Percentiles rank a stretch among this genome's conserved stretches.
Conservation (phyloP, 2,888 invertebrate species). For the Eremobia ochroleuca region DNA sequence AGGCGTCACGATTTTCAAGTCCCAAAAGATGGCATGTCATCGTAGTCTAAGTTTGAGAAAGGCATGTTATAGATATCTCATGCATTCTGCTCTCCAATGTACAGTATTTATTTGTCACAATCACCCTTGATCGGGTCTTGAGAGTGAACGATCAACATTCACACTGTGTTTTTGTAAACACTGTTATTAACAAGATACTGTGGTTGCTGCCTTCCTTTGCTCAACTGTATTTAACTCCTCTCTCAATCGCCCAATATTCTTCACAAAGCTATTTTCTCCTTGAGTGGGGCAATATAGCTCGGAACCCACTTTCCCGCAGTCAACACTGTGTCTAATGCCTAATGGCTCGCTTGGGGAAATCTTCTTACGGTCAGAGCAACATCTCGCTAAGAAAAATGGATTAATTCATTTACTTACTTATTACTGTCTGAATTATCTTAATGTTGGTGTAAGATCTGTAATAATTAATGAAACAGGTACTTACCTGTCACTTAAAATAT, state of each 20-base stretch:
- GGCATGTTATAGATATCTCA: background rate
- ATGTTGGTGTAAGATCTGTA: background rate
- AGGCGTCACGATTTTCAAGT: background rate
- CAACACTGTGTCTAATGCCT: conserved; percentile 36
- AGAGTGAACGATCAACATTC: conserved; percentile 7
- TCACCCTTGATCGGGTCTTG: background rate
- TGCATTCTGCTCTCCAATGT: background rate
- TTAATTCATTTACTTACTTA: background rate
- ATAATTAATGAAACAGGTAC: conserved; percentile 47
- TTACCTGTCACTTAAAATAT: conserved; percentile 76
- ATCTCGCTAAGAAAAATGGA: background rate
- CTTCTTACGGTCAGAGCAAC: conserved; percentile 14
- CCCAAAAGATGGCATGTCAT: background rate
- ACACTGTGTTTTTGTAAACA: conserved; percentile 16
- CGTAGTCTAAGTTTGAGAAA: background rate
- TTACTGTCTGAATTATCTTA: background rate
- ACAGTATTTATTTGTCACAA: background rate
- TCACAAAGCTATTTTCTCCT: conserved; percentile 40
- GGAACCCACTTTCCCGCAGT: conserved; percentile 51
- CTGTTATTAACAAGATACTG: conserved; percentile 1
- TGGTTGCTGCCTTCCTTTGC: background rate
- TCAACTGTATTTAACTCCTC: conserved; percentile 6
- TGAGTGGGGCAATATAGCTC: conserved; percentile 29
- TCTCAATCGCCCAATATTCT: conserved; percentile 40
- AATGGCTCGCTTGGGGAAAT: conserved; percentile 23